Conservation (phyloP, 2,113 vertebrate species). For the Oncorhynchus gorbuscha region DNA sequence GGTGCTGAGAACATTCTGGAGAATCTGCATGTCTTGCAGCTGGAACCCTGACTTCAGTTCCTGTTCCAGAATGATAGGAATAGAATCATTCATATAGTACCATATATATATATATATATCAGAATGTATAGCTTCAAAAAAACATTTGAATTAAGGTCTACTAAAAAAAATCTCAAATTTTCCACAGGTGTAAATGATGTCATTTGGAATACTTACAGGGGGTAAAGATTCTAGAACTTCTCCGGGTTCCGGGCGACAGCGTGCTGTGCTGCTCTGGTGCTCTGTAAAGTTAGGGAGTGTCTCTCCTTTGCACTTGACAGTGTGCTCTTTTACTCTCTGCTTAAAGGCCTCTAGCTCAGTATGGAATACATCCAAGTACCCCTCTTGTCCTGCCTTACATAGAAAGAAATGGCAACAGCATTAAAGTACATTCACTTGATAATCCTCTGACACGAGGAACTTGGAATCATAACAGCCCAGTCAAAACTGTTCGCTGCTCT, state of each 20-base stretch:
- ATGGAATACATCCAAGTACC: conserved; percentile 93
- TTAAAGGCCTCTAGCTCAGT: conserved; percentile 93
- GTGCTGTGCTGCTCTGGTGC: conserved; percentile 59
- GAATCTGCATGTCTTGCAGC: conserved; percentile 60
- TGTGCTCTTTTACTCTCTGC: conserved; percentile 83
- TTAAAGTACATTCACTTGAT: neutral
- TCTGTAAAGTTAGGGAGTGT: conserved; percentile 64
- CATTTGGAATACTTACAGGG: conserved; percentile 70
- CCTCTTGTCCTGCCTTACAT: conserved; percentile 84
- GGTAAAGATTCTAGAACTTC: conserved; percentile 78
- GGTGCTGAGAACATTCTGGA: conserved; percentile 59
- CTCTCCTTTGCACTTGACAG: conserved; percentile 65
- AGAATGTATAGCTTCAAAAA: too few relatives aligned
- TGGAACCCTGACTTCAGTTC: conserved; percentile 58
- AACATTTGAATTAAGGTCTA: too few relatives aligned
- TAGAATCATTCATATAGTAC: neutral
- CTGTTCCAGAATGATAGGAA: conserved; percentile 28
- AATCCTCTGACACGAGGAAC: neutral
- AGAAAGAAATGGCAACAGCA: neutral
- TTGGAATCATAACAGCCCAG: too few relatives aligned
- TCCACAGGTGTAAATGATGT: too few relatives aligned
- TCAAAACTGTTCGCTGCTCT: too few relatives aligned
- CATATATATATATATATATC: too few relatives aligned
- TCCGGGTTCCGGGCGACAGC: conserved; percentile 72
- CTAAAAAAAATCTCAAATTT: too few relatives aligned